phyloP scores from a whole-genome alignment of 2,797 vertebrate genomes.

The Chloroceryle inda region DNA sequence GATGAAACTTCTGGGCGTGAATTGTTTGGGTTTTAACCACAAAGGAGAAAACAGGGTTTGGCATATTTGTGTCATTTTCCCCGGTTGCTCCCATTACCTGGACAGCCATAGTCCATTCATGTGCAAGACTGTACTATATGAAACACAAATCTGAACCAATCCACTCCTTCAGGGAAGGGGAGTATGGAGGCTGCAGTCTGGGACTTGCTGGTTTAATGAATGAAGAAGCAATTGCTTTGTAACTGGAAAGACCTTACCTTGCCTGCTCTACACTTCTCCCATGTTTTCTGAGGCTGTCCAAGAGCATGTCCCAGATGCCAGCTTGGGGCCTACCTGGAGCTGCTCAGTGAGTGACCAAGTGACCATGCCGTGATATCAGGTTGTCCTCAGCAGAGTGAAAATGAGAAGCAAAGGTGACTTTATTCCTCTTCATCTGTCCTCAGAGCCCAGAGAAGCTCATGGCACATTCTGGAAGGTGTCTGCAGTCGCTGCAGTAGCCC shows the following conservation, averaged over 20 bases:
- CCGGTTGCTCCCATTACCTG: not conserved
- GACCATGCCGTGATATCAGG: not conserved
- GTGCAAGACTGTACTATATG: not conserved
- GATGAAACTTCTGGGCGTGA: not conserved
- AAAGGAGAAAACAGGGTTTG: not conserved
- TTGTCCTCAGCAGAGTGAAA: not conserved
- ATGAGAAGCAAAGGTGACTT: not conserved
- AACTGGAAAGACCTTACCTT: not conserved
- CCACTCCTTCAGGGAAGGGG: not conserved
- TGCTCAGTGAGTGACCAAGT: not conserved
- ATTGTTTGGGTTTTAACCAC: not conserved
- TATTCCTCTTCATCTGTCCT: no score
- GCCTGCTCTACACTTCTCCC: not conserved
- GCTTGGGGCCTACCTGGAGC: not conserved
- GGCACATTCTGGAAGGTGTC: not conserved
- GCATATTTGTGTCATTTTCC: not conserved
- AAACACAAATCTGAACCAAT: not conserved
- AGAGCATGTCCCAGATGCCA: not conserved
- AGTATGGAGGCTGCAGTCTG: not conserved
- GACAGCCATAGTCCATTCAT: not conserved
- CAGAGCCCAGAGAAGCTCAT: rapidly evolving
- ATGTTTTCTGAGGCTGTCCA: not conserved
- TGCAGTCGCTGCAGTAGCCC: rapidly evolving
- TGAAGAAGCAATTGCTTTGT: not conserved
- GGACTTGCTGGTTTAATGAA: not conserved